Evolutionary conservation across 2,113 vertebrate genomes (phyloP), one percentile per base, ranked within the genome.

Genomic region (Morone saxatilis): DNA sequence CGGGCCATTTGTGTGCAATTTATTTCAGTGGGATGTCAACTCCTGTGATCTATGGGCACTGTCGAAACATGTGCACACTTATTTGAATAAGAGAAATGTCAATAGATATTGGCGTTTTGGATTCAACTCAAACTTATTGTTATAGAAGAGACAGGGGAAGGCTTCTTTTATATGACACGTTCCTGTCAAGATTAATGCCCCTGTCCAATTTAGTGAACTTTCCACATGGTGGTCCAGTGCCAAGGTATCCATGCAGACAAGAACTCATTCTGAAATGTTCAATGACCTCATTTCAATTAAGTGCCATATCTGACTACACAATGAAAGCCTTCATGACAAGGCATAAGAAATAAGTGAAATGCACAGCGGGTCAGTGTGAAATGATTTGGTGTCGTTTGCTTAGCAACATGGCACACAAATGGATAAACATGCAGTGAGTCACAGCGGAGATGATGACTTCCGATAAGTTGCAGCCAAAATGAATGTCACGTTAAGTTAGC

Each of bases 391-490:
- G 51, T 16, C 4, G 1, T 60, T 84, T 76, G 63, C 84, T 73
- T 66, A 68, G 80, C 75, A 78, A 69, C 67, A 1, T 53, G 56
- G 53, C 41, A 38, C 74, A 78, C 66, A 72, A 74, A 67, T 36
- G 53, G 50, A 62, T 69, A 54, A 43, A 82, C 20, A 62, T 65
- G 50, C 60, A 74, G 36, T 80, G 85, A 91, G 66, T 89, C 68
- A 74, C 48, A 62, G 73, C 53, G 63, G 50, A 69, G 41, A 80
- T 13, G 12, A 66, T n/a, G 50, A 60, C 71, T 41, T 4, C 20
- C 0, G 7, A 45, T 77, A 71, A 71, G 47, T 50, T 56, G 12
- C 25, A 78, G 61, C 62, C 68, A 74, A 69, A 84, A 54, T 0
- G 0, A 59, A 47, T 13, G 73, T 72, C 74, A 72, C 6, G 4